Conservation (phyloP, 1,140 invertebrate species). For the Drosophila sproati region DNA sequence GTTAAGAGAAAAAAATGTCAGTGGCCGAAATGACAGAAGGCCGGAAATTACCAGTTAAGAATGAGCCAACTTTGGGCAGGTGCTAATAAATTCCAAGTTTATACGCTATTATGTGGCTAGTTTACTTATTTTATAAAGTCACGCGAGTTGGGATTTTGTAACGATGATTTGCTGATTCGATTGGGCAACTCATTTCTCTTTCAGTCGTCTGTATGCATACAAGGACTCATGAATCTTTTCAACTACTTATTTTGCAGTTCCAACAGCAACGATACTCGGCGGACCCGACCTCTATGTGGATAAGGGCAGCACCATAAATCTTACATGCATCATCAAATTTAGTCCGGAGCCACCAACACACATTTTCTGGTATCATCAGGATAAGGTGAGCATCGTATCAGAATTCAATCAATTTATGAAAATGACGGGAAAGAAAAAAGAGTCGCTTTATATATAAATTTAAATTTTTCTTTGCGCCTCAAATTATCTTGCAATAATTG, state of each 20-base stretch:
- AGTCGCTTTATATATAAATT: constrained; percentile 42
- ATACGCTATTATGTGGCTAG: constrained; percentile 10
- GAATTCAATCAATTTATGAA: constrained; percentile 56
- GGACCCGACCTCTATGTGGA: constrained; percentile 95
- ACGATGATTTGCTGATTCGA: constrained; percentile 29
- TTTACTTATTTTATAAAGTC: constrained; percentile 34
- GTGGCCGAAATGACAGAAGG: neutral
- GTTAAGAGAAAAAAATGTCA: neutral
- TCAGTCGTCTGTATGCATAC: neutral
- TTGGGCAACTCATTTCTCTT: neutral
- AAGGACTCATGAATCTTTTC: constrained; percentile 4
- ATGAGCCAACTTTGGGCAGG: constrained; percentile 31
- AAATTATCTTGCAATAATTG: constrained; percentile 81
- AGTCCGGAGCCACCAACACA: constrained; percentile 94
- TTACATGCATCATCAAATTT: constrained; percentile 95
- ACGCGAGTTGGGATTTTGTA: constrained; percentile 32
- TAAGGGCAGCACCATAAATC: constrained; percentile 94
- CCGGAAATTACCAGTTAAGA: constrained; percentile 12
- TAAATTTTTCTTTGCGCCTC: constrained; percentile 62
- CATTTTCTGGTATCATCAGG: constrained; percentile 97
- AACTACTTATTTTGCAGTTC: constrained; percentile 87
- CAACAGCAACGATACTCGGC: constrained; percentile 93
- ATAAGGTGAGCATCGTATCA: constrained; percentile 88
- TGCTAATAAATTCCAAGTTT: constrained; percentile 23
- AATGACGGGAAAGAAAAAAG: constrained; percentile 2